phyloP scores from a whole-genome alignment of 1,140 invertebrate species.

The Euura saliciscinereae region DNA sequence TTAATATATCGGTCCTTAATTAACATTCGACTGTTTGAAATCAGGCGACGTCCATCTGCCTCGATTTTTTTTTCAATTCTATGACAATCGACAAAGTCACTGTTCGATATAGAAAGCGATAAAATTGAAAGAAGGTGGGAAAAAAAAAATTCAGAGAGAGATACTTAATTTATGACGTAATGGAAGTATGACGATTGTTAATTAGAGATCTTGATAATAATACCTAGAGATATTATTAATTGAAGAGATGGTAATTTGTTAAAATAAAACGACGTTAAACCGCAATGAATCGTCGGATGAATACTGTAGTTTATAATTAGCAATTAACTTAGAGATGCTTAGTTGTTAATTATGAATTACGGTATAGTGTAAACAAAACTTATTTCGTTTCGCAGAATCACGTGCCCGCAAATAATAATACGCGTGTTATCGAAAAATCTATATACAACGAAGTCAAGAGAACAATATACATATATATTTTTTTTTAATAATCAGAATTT shows the following conservation, averaged over 20 bases:
- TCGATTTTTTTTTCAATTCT: too few relatives aligned
- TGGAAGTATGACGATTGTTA: background rate
- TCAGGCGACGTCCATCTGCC: too few relatives aligned
- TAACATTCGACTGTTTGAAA: too few relatives aligned
- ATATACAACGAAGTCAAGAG: background rate
- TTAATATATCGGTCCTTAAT: too few relatives aligned
- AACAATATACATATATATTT: background rate
- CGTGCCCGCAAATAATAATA: background rate
- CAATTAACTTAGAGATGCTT: background rate
- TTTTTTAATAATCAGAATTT: background rate
- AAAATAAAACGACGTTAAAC: background rate
- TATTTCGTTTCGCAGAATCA: background rate
- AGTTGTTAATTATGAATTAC: background rate
- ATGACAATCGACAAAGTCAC: too few relatives aligned
- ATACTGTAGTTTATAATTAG: conserved; percentile 2
- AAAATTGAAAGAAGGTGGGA: background rate
- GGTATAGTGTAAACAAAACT: background rate
- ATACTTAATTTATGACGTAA: background rate
- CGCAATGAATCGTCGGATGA: background rate
- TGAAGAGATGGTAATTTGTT: too few relatives aligned
- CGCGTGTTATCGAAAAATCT: background rate
- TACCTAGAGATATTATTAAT: background rate
- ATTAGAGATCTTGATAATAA: background rate
- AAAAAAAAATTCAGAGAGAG: background rate
- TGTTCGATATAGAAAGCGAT: too few relatives aligned